phyloP scores from a whole-genome alignment of 2,888 invertebrate genomes.

The Polylopha cassiicola region DNA sequence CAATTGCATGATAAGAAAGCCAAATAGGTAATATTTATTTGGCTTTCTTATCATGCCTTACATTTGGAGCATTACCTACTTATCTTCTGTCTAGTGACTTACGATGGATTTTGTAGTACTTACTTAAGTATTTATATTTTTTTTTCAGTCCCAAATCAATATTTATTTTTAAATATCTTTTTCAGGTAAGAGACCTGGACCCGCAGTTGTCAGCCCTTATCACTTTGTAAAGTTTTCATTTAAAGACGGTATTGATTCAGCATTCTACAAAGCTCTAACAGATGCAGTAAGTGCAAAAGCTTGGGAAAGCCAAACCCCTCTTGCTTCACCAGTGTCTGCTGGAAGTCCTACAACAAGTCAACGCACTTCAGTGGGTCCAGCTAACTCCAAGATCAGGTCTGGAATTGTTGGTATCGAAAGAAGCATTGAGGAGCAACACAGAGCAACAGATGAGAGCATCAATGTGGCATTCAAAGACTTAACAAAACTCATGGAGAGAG shows the following conservation, averaged over 20 bases:
- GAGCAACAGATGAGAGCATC: slow-evolving; percentile 94
- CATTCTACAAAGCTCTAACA: slow-evolving; percentile 79
- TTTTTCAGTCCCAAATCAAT: background rate
- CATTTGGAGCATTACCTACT: too few species aligned
- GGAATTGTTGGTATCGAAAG: slow-evolving; percentile 98
- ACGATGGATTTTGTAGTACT: too few species aligned
- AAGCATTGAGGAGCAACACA: slow-evolving; percentile 92
- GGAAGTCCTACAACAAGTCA: slow-evolving; percentile 37
- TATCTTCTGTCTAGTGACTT: too few species aligned
- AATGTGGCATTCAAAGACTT: slow-evolving; percentile 96
- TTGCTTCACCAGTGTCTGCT: slow-evolving; percentile 34
- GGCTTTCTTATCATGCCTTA: too few species aligned
- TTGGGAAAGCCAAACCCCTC: slow-evolving; percentile 76
- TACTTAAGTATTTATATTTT: too few species aligned
- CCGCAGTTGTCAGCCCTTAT: slow-evolving; percentile 82
- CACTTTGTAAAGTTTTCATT: slow-evolving; percentile 91
- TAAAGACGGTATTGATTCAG: slow-evolving; percentile 85
- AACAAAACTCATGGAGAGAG: slow-evolving; percentile 94
- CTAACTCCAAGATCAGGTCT: slow-evolving; percentile 83
- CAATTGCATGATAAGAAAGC: too few species aligned
- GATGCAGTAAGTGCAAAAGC: slow-evolving; percentile 79
- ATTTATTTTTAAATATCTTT: slow-evolving; percentile 21
- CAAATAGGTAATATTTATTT: too few species aligned
- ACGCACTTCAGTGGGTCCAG: slow-evolving; percentile 43
- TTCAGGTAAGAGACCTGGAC: slow-evolving; percentile 83